These are phyloP conservation scores for Chelonia mydas DNA, from an alignment of 2,797 vertebrate species.

Conservation along the genomic window DNA sequence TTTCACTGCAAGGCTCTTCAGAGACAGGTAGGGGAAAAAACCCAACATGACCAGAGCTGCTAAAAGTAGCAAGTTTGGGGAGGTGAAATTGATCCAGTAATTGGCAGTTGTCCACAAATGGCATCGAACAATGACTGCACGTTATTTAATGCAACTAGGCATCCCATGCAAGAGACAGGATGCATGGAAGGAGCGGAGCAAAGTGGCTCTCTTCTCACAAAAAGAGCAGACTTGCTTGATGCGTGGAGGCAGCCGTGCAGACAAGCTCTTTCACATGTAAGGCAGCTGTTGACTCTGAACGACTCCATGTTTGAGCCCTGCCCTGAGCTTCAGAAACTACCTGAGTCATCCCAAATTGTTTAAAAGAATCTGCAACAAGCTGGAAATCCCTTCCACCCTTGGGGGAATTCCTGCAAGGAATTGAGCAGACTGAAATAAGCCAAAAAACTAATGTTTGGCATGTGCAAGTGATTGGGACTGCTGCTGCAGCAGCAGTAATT, in stretches of 20 bases:
- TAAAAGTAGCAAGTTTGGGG: slow-evolving; percentile 9
- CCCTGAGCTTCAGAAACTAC: slow-evolving; percentile 43
- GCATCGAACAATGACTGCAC: neutral
- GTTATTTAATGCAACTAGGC: neutral
- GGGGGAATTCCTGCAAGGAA: slow-evolving; percentile 66
- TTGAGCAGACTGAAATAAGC: slow-evolving; percentile 54
- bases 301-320: slow-evolving; percentile 39
- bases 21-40: neutral
- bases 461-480: slow-evolving; percentile 31
- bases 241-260: neutral
- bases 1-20: slow-evolving; percentile 6
- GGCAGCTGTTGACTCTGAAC: slow-evolving; percentile 40
- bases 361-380: slow-evolving; percentile 66
- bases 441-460: slow-evolving; percentile 35
- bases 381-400: slow-evolving; percentile 57
- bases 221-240: neutral
- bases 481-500: slow-evolving; percentile 54
- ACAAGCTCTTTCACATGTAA: slow-evolving; percentile 3
- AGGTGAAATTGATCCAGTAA: neutral
- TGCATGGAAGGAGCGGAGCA: neutral
- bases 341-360: slow-evolving; percentile 41
- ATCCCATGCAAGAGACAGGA: neutral
- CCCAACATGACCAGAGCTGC: neutral
- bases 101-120: neutral
- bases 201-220: neutral